phyloP scores from a whole-genome alignment of 2,888 invertebrate species.

The Abscondita cerata region DNA sequence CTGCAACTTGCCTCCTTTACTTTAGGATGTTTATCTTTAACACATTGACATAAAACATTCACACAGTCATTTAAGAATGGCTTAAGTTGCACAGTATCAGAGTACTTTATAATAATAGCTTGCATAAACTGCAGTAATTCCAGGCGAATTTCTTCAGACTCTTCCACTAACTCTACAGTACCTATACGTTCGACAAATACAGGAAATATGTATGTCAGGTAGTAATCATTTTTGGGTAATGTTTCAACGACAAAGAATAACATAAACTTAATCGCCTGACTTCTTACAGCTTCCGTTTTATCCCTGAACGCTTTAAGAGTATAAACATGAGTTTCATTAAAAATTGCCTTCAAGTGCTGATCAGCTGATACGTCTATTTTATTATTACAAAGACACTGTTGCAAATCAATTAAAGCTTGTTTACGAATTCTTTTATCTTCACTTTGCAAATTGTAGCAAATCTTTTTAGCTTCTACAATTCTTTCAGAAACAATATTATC shows the following conservation, averaged over 20 bases:
- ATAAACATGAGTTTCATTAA: constrained; percentile 59
- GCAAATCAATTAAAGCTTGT: constrained; percentile 63
- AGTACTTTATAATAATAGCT: constrained; percentile 70
- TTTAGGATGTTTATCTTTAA: constrained; percentile 79
- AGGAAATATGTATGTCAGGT: constrained; percentile 77
- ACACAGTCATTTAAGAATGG: constrained; percentile 80
- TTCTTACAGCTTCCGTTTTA: constrained; percentile 69
- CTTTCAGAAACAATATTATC: constrained; percentile 18
- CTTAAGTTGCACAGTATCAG: constrained; percentile 63
- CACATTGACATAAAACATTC: constrained; percentile 73
- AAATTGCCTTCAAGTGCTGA: constrained; percentile 55
- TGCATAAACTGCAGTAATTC: constrained; percentile 71
- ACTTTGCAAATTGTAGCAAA: constrained; percentile 61
- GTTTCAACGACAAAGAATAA: constrained; percentile 62
- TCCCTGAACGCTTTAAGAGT: constrained; percentile 63
- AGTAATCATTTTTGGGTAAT: constrained; percentile 72
- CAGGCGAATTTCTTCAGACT: constrained; percentile 84
- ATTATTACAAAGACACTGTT: constrained; percentile 60
- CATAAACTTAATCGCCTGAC: constrained; percentile 64
- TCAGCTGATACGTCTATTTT: constrained; percentile 56
- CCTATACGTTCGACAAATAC: constrained; percentile 80
- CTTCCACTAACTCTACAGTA: constrained; percentile 72
- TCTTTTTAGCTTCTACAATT: constrained; percentile 44
- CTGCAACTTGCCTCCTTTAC: constrained; percentile 81
- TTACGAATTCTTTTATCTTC: constrained; percentile 67